phyloP scores from a whole-genome alignment of 2,888 invertebrate species.

The Dicranocentrus wangi region DNA sequence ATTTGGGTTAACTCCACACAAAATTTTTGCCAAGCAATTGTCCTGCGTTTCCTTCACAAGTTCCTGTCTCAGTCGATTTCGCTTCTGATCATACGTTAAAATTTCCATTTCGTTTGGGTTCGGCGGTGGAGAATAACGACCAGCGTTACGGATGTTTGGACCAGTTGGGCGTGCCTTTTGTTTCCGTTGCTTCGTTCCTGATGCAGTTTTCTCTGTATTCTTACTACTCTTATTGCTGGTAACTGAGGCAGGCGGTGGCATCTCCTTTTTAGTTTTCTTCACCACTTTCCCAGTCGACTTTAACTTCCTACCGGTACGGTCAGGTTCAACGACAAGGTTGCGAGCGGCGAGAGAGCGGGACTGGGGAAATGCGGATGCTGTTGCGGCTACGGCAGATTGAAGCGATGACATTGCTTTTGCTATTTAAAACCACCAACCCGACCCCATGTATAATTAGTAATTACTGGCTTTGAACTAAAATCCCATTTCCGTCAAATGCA shows the following conservation, averaged over 20 bases:
- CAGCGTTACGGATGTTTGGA: too few relatives aligned
- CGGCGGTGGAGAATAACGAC: too few relatives aligned
- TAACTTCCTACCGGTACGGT: too few relatives aligned
- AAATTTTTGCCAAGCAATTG: conserved; percentile 60
- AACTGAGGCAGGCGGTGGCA: not conserved
- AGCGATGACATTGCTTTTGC: not conserved
- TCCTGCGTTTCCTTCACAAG: conserved; percentile 53
- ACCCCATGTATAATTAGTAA: too few relatives aligned
- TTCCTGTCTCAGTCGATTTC: conserved; percentile 38
- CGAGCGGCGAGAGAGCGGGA: too few relatives aligned
- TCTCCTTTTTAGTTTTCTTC: not conserved
- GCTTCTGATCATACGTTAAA: conserved; percentile 30
- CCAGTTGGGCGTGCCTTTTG: not conserved
- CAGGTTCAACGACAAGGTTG: too few relatives aligned
- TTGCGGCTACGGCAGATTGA: not conserved
- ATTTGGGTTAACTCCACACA: conserved; percentile 35
- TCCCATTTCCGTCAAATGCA: too few relatives aligned
- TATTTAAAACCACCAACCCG: too few relatives aligned
- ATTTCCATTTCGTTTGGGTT: conserved; percentile 18
- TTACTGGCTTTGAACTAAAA: not conserved
- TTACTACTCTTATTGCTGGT: not conserved
- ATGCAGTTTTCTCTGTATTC: not conserved
- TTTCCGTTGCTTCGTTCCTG: not conserved
- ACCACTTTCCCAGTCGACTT: not conserved
- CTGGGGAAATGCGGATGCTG: too few relatives aligned